Percentiles rank a stretch among this genome's conserved stretches.
These are phyloP conservation scores for Eurypyga helias DNA, from an alignment of 2,113 vertebrate genomes.

Conservation along the genomic window DNA sequence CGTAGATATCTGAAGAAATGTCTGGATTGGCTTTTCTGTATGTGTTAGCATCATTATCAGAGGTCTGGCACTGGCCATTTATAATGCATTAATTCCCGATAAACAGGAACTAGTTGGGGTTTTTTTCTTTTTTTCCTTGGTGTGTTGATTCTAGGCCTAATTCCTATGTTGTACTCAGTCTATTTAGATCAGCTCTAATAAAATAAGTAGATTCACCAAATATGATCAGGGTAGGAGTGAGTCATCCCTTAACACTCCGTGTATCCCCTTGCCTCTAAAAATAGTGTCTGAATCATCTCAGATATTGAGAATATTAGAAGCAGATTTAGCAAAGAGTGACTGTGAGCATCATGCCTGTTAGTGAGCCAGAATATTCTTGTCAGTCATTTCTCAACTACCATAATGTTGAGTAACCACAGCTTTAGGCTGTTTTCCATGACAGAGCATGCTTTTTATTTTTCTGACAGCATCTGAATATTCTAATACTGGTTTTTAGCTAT, in stretches of 20 bases:
- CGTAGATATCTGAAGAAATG: neutral
- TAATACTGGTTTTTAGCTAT: neutral
- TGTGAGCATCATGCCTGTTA: neutral
- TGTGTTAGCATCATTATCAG: neutral
- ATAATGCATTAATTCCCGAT: neutral
- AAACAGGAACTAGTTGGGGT: neutral
- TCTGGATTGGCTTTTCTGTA: neutral
- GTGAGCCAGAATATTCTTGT: neutral
- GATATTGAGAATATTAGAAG: neutral
- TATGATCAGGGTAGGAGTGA: neutral
- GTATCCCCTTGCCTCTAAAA: neutral
- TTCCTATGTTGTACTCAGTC: neutral
- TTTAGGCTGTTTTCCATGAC: neutral
- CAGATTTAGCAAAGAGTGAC: neutral
- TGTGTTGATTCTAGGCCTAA: neutral
- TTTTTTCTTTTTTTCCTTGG: neutral
- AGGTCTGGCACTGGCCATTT: neutral
- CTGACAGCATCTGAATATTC: neutral
- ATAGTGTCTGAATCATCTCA: neutral
- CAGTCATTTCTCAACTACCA: neutral
- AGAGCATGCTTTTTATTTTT: neutral
- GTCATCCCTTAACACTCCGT: neutral
- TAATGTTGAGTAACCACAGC: neutral
- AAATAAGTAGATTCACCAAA: neutral
- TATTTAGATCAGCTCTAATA: neutral